Conservation (phyloP, 2,113 vertebrate genomes). For the Emydura subglobosa region DNA sequence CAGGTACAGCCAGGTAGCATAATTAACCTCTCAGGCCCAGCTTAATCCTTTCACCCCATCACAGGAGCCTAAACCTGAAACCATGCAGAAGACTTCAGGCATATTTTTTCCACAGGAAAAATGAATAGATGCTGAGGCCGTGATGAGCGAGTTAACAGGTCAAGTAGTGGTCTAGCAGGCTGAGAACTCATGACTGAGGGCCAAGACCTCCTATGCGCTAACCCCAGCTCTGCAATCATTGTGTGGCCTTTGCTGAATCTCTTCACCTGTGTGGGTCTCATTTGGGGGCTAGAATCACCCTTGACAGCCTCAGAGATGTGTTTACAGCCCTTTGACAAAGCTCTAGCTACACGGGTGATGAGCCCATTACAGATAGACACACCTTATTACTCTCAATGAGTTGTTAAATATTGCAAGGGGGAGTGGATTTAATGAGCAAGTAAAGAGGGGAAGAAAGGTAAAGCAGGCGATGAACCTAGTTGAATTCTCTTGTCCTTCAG, state of each 20-base stretch:
- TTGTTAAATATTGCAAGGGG: not conserved
- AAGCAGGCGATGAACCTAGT: not conserved
- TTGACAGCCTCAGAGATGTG: not conserved
- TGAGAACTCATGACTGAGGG: not conserved
- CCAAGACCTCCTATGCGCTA: not conserved
- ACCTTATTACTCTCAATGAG: conserved; percentile 1
- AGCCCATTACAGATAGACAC: conserved; percentile 6
- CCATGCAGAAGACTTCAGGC: not conserved
- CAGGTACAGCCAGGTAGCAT: not conserved
- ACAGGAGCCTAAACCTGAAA: not conserved
- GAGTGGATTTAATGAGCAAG: conserved; percentile 16
- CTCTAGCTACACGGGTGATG: not conserved
- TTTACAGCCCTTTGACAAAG: not conserved
- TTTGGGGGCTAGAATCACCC: not conserved
- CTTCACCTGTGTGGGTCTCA: conserved; percentile 39
- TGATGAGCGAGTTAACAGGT: not conserved
- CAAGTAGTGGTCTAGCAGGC: not conserved
- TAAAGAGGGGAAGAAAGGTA: conserved; percentile 13
- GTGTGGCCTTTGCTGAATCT: not conserved
- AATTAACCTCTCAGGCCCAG: not conserved
- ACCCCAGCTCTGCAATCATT: not conserved
- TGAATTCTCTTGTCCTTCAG: not conserved
- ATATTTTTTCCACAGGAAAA: not conserved
- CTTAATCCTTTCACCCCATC: not conserved
- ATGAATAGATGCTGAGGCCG: not conserved